Conservation (phyloP, 2,113 vertebrate species). For the Nibea coibor region DNA sequence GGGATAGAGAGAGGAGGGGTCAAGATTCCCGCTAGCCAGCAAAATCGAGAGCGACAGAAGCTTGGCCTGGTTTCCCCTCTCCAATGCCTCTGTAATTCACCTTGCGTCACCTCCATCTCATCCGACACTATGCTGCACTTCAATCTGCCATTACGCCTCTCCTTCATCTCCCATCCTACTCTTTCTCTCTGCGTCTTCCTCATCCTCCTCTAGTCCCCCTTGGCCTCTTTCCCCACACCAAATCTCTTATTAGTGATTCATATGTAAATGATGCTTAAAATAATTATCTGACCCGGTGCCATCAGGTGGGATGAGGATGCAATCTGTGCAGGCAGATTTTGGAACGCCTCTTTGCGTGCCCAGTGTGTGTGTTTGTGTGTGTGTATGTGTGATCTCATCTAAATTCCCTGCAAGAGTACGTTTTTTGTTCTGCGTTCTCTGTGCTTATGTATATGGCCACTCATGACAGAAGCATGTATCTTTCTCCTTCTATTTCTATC, state of each 20-base stretch:
- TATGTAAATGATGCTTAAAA: slow-evolving; percentile 69
- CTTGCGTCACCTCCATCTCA: slow-evolving; percentile 74
- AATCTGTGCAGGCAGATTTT: slow-evolving; percentile 48
- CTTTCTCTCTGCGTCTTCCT: slow-evolving; percentile 26
- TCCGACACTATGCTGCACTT: slow-evolving; percentile 65
- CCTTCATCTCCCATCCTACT: slow-evolving; percentile 33
- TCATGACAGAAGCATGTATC: slow-evolving; percentile 8
- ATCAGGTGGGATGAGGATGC: slow-evolving; percentile 56
- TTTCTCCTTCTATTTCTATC: background rate
- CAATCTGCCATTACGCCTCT: slow-evolving; percentile 58
- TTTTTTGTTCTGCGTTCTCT: slow-evolving; percentile 35
- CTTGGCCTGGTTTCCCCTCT: slow-evolving; percentile 69
- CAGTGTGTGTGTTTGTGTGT: slow-evolving; percentile 9
- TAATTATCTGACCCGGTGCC: slow-evolving; percentile 55
- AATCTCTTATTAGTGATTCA: slow-evolving; percentile 52
- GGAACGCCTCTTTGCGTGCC: slow-evolving; percentile 9
- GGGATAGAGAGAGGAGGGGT: slow-evolving; percentile 1
- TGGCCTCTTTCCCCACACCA: background rate
- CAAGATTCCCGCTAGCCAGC: slow-evolving; percentile 58
- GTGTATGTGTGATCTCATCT: slow-evolving; percentile 29
- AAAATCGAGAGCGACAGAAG: slow-evolving; percentile 75
- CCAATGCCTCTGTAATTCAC: slow-evolving; percentile 67
- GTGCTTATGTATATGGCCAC: slow-evolving; percentile 26
- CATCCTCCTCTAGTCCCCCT: background rate
- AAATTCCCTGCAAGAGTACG: slow-evolving; percentile 27